These are phyloP conservation scores for Laticauda colubrina DNA, from an alignment of 2,113 vertebrate species.

Conservation along the genomic window DNA sequence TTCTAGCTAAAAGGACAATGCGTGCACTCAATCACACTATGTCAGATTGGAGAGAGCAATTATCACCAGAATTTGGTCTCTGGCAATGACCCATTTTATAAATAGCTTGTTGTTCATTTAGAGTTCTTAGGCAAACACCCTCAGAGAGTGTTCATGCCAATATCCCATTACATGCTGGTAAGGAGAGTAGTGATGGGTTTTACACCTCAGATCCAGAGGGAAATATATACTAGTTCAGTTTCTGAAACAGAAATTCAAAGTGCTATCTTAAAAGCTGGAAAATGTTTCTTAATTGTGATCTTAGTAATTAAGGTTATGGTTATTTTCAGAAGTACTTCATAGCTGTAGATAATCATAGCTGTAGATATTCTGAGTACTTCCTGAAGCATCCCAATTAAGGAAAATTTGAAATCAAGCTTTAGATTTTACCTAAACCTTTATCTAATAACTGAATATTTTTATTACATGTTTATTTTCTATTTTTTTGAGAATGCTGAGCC, in stretches of 20 bases:
- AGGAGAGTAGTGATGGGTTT: slow-evolving; percentile 20
- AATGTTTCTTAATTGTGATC: not conserved
- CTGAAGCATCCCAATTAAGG: not conserved
- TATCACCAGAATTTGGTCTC: slow-evolving; percentile 23
- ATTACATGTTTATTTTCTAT: not conserved
- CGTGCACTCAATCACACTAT: slow-evolving; percentile 26
- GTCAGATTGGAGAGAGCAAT: slow-evolving; percentile 22
- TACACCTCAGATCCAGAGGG: slow-evolving; percentile 10
- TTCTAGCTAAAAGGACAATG: slow-evolving; percentile 26
- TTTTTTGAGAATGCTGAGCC: not conserved
- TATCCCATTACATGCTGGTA: slow-evolving; percentile 14
- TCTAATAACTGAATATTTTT: not conserved
- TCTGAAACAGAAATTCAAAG: not conserved
- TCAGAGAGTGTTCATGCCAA: not conserved
- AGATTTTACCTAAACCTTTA: not conserved
- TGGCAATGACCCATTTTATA: slow-evolving; percentile 34
- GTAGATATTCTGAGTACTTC: not conserved
- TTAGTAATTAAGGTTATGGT: not conserved
- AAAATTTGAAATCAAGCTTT: not conserved
- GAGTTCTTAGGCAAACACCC: slow-evolving; percentile 21
- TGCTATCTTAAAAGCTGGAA: not conserved
- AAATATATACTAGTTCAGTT: not conserved
- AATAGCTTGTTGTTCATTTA: slow-evolving; percentile 24
- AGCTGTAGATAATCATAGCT: no score
- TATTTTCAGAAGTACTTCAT: not conserved